These are phyloP conservation scores for Bombus sibiricus DNA, from an alignment of 1,140 invertebrate species.

Conservation along the genomic window DNA sequence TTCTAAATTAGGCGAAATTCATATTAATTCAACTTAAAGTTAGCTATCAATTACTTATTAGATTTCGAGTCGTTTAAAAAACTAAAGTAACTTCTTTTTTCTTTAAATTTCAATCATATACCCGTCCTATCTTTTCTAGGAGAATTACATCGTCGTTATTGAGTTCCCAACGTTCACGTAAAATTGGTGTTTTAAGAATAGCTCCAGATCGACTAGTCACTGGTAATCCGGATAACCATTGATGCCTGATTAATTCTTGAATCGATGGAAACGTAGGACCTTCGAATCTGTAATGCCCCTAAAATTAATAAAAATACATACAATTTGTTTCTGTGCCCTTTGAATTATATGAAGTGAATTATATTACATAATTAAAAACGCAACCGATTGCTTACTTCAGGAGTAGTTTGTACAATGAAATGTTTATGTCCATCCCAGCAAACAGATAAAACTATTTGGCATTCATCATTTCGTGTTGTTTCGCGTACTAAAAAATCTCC, in stretches of 20 bases:
- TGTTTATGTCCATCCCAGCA: conserved; percentile 98
- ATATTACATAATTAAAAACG: not conserved
- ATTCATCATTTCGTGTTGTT: conserved; percentile 95
- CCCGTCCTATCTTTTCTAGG: conserved; percentile 96
- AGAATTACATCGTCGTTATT: conserved; percentile 97
- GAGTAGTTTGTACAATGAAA: conserved; percentile 97
- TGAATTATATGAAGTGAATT: too few relatives aligned
- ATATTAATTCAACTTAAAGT: not conserved
- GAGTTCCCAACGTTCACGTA: conserved; percentile 97
- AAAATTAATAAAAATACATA: conserved; percentile 25
- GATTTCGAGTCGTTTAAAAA: not conserved
- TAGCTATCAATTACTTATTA: not conserved
- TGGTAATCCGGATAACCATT: conserved; percentile 91
- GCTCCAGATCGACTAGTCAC: conserved; percentile 96
- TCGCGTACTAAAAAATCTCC: conserved; percentile 98
- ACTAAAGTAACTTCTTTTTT: conserved; percentile 68
- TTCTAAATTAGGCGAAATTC: not conserved
- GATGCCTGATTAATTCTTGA: conserved; percentile 94
- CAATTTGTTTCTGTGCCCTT: not conserved
- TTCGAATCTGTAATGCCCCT: conserved; percentile 96
- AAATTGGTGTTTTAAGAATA: conserved; percentile 92
- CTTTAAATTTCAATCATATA: conserved; percentile 75
- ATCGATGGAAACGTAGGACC: conserved; percentile 96
- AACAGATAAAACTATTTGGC: conserved; percentile 96
- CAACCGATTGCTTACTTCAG: conserved; percentile 85